Evolutionary conservation across 2,797 vertebrate genomes (phyloP), one percentile per base, ranked within the genome.

Genomic region (Sebastiscus albofasciatus): DNA sequence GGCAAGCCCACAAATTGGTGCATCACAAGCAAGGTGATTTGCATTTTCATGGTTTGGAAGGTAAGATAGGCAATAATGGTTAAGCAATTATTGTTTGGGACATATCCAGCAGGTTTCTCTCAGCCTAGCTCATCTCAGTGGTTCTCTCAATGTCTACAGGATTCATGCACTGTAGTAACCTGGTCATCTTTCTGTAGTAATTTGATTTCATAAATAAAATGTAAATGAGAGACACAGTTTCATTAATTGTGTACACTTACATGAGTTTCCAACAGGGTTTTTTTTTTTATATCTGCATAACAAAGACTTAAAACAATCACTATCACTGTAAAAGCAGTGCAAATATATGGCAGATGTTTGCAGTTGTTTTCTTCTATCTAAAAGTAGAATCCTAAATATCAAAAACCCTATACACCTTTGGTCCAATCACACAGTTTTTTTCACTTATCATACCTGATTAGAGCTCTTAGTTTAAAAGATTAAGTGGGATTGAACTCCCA

Each of bases 21-120:
- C 79, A 84, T 75, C 72, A 67, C n/a, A 70, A 34, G 69, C 59
- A 72, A 62, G 67, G 59, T 58, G 67, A 82, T 91, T 84, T 82
- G 78, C 78, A 87, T 90, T 87, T 87, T 59, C 67, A 84, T 70
- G 86, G 81, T 80, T 90, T 88, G 72, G 86, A 90, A 76, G 72
- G 79, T 65, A 59, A 88, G 74, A 87, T 84, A 67, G 89, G 80
- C 80, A 85, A 75, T 81, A 81, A 88, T 87, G 79, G 76, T 76
- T 64, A 13, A 24, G 46, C 59, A 65, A 85, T 90, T 75, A 83
- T 56, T 81, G 70, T 75, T 70, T 74, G 46, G 75, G 72, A 79
- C 33, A 69, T 27, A 46, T 79, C 75, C 52, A 85, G 75, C 67
- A 5, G 42, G 52, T 66, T 81, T 81, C 18, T 60, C 59, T 62